phyloP scores from a whole-genome alignment of 2,888 invertebrate genomes.

The Calameuta pallipes region DNA sequence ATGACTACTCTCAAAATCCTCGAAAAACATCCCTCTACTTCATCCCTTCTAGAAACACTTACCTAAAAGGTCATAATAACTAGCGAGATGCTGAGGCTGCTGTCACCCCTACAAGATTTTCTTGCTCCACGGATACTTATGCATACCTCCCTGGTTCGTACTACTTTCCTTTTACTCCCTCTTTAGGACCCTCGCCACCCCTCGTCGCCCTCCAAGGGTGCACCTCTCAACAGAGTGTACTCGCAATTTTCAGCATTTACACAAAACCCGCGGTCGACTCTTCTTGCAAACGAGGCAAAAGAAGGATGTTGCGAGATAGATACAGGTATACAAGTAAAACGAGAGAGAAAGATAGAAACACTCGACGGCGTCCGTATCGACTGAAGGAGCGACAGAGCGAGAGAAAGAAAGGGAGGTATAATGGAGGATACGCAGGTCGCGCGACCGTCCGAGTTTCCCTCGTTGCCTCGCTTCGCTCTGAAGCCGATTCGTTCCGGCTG shows the following conservation, averaged over 20 bases:
- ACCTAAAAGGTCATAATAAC: constrained; percentile 33
- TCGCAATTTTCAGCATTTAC: constrained; percentile 31
- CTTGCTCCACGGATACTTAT: neutral
- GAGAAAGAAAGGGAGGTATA: constrained; percentile 22
- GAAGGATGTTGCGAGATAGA: neutral
- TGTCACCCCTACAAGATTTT: constrained; percentile 21
- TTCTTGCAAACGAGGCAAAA: neutral
- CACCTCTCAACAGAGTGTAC: constrained; percentile 37
- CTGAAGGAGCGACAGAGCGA: constrained; percentile 21
- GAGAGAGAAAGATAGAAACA: constrained; percentile 4
- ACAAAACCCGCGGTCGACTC: constrained; percentile 17
- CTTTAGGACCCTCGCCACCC: neutral
- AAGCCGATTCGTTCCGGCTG: constrained; percentile 58
- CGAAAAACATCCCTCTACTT: neutral
- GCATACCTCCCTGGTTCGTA: neutral
- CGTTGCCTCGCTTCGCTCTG: constrained; percentile 41
- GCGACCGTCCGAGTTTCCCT: constrained; percentile 46
- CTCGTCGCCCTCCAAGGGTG: constrained; percentile 23
- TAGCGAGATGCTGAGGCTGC: constrained; percentile 6
- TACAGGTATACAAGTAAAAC: constrained; percentile 1
- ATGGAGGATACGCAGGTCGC: constrained; percentile 37
- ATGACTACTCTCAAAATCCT: neutral
- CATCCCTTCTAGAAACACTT: constrained; percentile 30
- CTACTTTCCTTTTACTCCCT: constrained; percentile 16
- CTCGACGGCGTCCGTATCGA: constrained; percentile 6